Evolutionary conservation across 1,140 invertebrate genomes (phyloP).

Genomic region (Papilio dardanus): DNA sequence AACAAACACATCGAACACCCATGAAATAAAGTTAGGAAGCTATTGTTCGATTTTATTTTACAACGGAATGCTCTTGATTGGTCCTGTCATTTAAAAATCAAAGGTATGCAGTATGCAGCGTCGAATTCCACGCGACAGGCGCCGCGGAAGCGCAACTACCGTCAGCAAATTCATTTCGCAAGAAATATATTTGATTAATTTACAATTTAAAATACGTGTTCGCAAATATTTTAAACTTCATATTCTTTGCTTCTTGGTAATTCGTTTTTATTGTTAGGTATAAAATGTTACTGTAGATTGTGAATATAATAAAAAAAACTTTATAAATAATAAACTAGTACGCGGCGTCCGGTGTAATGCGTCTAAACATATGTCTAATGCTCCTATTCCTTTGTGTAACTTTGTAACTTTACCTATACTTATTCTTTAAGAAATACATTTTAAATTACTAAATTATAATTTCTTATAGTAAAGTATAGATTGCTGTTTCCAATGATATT

Average conservation of each 20-base stretch:
- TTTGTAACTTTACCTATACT: not conserved
- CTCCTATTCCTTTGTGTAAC: not conserved
- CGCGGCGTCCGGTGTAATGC: not conserved
- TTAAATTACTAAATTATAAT: not conserved
- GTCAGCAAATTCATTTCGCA: not conserved
- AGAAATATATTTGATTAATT: not conserved
- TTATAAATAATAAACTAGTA: not conserved
- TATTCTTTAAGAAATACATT: not conserved
- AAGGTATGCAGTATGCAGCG: not conserved
- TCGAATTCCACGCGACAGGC: not conserved
- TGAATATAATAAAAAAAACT: too few relatives aligned
- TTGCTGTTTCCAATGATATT: not conserved
- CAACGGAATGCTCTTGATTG: too few relatives aligned
- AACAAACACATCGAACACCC: too few relatives aligned
- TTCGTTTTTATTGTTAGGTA: not conserved
- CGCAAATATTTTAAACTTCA: not conserved
- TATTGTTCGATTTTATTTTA: too few relatives aligned
- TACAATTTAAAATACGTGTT: conserved; percentile 35
- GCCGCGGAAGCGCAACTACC: not conserved
- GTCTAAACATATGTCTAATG: not conserved
- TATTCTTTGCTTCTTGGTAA: not conserved
- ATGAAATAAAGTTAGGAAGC: too few relatives aligned
- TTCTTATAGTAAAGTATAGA: not conserved
- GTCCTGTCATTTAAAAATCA: too few relatives aligned
- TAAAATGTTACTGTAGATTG: not conserved